Evolutionary conservation across 1,140 invertebrate genomes (phyloP), one percentile per base, ranked within the genome.

Genomic region (Hydropsyche tenuis): DNA sequence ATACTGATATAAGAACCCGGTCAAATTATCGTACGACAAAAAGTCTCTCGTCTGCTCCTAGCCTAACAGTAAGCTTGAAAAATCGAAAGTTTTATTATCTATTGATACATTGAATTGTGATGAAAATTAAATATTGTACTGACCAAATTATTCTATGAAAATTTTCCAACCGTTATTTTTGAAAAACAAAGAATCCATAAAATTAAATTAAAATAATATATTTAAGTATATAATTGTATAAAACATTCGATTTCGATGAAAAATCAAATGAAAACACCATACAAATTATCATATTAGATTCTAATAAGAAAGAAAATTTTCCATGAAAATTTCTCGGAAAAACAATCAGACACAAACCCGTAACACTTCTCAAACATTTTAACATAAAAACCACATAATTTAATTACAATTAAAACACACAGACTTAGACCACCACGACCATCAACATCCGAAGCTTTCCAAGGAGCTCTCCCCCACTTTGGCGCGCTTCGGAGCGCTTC

Each of bases 381-480:
- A 16, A 51, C 4, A 51, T 51, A 51, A 51, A 11, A 51, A 11
- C 4, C 16, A 51, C 7, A 51, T 51, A 51, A 9, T 20, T 20
- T 16, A 53, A 20, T 6, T 53, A 53, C 51, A n/a, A 14, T 2
- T 20, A 53, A 20, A 30, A 27, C 18, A 14, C 3, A 63, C n/a
- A n/a, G 5, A 22, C 48, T 51, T 51, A 16, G 48, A 5, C 30
- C n/a, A 43, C 14, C 27, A 65, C 18, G 18, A 16, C n/a, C n/a
- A 51, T 4, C 1, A 20, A 43, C n/a, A 4, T 27, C 43, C 4
- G 63, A 65, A 65, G 63, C 63, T 65, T 46, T 65, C 63, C 9
- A 60, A 60, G 56, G 56, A 60, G 56, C 56, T n/a, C 27, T 68
- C 65, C 45, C 65, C 42, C 65, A 46, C 65, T 66, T 66, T 45